A percentile compares a stretch with the other conserved stretches of the same genome.
These are phyloP conservation scores for Dissostichus mawsoni DNA, from an alignment of 2,113 vertebrate species.

Conservation along the genomic window DNA sequence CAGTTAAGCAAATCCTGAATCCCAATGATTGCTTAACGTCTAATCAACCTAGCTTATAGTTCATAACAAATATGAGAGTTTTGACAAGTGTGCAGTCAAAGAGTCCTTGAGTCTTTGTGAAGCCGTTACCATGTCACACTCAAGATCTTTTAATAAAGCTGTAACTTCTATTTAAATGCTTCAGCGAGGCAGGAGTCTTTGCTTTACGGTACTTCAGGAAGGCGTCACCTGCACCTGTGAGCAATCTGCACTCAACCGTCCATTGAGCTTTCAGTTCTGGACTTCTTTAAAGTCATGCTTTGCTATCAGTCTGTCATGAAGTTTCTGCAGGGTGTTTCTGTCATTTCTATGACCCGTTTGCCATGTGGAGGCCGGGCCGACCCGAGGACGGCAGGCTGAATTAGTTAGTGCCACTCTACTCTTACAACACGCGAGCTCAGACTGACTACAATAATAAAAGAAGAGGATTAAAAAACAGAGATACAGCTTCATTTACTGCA, in stretches of 20 bases:
- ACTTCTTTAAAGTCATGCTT: background rate
- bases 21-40: background rate
- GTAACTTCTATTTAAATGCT: background rate
- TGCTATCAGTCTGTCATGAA: slow-evolving; percentile 1
- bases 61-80: slow-evolving; percentile 11
- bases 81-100: background rate
- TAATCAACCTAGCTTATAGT: slow-evolving; percentile 6
- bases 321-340: slow-evolving; percentile 20
- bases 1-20: background rate
- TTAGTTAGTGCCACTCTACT: slow-evolving; percentile 77
- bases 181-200: background rate
- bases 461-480: slow-evolving; percentile 9
- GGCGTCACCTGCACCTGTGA: background rate
- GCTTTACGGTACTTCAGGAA: background rate
- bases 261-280: slow-evolving; percentile 3
- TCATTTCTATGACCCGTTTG: slow-evolving; percentile 12
- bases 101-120: background rate
- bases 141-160: slow-evolving; percentile 7
- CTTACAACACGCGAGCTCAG: slow-evolving; percentile 47
- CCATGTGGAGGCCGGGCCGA: slow-evolving; percentile 45
- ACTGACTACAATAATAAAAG: background rate
- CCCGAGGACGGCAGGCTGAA: slow-evolving; percentile 53
- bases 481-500: background rate
- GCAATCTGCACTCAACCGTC: slow-evolving; percentile 29
- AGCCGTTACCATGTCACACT: background rate